Evolutionary conservation across 2,888 invertebrate species (phyloP).

Genomic region (Coleophora deauratella): DNA sequence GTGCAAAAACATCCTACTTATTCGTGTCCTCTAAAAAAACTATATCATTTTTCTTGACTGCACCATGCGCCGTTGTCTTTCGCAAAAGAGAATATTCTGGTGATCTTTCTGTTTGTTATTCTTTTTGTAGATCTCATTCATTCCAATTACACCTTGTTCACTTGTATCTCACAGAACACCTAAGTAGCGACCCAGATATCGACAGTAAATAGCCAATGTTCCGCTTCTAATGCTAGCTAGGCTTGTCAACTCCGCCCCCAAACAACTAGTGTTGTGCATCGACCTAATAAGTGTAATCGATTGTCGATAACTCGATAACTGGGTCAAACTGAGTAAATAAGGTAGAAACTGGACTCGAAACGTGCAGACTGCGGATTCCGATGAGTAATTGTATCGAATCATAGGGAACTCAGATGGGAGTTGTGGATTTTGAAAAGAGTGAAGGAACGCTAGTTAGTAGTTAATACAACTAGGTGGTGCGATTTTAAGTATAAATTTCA

Average conservation of each 20-base stretch:
- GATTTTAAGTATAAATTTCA: too few relatives aligned
- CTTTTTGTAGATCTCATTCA: too few relatives aligned
- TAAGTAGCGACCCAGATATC: conserved; percentile 17
- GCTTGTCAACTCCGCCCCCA: conserved; percentile 31
- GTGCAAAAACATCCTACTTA: too few relatives aligned
- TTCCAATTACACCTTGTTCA: too few relatives aligned
- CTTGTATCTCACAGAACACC: neutral
- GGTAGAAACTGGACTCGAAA: conserved; percentile 8
- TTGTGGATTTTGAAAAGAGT: neutral
- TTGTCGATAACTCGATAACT: conserved; percentile 36
- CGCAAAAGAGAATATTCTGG: too few relatives aligned
- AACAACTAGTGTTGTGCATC: conserved; percentile 28
- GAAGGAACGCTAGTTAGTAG: too few relatives aligned
- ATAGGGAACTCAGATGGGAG: neutral
- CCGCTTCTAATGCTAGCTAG: conserved; percentile 26
- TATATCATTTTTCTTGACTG: too few relatives aligned
- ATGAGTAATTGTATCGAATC: neutral
- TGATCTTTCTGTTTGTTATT: too few relatives aligned
- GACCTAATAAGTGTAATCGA: conserved; percentile 40
- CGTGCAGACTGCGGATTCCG: neutral
- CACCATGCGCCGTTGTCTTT: too few relatives aligned
- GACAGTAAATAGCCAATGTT: conserved; percentile 20
- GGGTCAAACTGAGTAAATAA: conserved; percentile 25
- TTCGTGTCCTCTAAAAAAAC: too few relatives aligned
- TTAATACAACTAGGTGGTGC: too few relatives aligned